Evolutionary conservation across 37 sponge, comb jelly and placozoan genomes (phyloP).

Genomic region (Eunapius fragilis): DNA sequence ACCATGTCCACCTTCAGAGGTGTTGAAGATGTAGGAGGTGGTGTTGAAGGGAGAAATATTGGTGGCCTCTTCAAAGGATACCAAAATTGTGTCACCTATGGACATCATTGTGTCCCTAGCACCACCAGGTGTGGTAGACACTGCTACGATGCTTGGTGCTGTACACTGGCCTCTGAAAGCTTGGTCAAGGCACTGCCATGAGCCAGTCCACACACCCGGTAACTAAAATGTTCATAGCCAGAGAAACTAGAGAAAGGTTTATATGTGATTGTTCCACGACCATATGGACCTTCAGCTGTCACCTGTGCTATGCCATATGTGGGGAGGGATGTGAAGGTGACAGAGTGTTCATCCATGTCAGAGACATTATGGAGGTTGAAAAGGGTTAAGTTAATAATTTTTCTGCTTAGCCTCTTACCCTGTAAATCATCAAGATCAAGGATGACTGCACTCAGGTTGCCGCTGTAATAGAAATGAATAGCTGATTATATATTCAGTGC

Average conservation of each 20-base stretch:
- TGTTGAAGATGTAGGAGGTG: conserved; percentile 3
- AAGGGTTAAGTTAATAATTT: conserved; percentile 54
- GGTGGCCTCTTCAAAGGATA: conserved; percentile 73
- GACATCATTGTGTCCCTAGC: conserved; percentile 71
- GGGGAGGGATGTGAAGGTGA: too few relatives aligned
- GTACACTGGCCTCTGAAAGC: conserved; percentile 61
- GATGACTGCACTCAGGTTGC: conserved; percentile 38
- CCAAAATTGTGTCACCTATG: conserved; percentile 53
- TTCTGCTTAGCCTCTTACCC: conserved; percentile 8
- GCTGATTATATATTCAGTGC: too few relatives aligned
- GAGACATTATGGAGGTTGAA: conserved; percentile 38
- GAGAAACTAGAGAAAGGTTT: conserved; percentile 41
- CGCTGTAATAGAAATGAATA: too few relatives aligned
- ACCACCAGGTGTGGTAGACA: conserved; percentile 32
- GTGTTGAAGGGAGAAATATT: conserved; percentile 78
- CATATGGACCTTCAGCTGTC: too few relatives aligned
- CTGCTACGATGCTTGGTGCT: conserved; percentile 62
- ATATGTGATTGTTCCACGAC: too few relatives aligned
- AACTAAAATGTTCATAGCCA: conserved; percentile 77
- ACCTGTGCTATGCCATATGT: too few relatives aligned
- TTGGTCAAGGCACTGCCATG: background rate
- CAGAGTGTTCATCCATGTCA: too few relatives aligned
- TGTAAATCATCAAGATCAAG: conserved; percentile 83
- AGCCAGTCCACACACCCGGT: conserved; percentile 57
- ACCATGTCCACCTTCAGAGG: conserved; percentile 61